phyloP scores from a whole-genome alignment of 2,888 invertebrate species.

The Cantharis nigra region DNA sequence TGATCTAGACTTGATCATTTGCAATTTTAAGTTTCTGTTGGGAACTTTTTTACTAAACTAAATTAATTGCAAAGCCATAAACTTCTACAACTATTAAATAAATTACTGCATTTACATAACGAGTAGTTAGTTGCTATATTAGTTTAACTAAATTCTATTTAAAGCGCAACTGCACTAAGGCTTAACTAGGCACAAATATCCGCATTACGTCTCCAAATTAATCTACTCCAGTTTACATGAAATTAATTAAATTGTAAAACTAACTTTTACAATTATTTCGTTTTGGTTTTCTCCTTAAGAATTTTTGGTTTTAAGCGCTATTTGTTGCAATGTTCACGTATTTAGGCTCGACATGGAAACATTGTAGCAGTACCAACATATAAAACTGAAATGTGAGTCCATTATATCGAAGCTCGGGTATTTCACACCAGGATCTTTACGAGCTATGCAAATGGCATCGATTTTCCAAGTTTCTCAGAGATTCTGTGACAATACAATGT shows the following conservation, averaged over 20 bases:
- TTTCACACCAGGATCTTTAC: conserved; percentile 41
- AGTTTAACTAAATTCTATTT: conserved; percentile 7
- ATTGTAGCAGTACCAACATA: conserved; percentile 10
- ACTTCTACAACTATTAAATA: background rate
- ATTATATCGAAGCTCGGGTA: conserved; percentile 39
- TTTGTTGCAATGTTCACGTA: background rate
- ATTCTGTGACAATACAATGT: conserved; percentile 41
- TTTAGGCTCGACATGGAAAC: background rate
- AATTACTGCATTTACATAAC: background rate
- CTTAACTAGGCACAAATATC: conserved; percentile 17
- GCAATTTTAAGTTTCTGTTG: background rate
- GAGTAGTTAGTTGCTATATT: background rate
- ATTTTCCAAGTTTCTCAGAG: conserved; percentile 40
- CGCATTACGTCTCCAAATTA: conserved; percentile 18
- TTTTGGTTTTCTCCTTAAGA: background rate
- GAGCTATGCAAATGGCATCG: conserved; percentile 46
- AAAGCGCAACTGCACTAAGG: conserved; percentile 17
- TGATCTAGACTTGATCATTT: background rate
- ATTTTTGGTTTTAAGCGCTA: background rate
- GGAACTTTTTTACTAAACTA: background rate
- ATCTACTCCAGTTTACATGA: conserved; percentile 18
- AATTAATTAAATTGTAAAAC: conserved; percentile 23
- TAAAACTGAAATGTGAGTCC: conserved; percentile 31
- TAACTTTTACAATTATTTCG: conserved; percentile 4
- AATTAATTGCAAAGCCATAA: background rate